Base-by-base conservation (phyloP, 2,888 invertebrate genomes). In the Xanthia icteritia region DNA sequence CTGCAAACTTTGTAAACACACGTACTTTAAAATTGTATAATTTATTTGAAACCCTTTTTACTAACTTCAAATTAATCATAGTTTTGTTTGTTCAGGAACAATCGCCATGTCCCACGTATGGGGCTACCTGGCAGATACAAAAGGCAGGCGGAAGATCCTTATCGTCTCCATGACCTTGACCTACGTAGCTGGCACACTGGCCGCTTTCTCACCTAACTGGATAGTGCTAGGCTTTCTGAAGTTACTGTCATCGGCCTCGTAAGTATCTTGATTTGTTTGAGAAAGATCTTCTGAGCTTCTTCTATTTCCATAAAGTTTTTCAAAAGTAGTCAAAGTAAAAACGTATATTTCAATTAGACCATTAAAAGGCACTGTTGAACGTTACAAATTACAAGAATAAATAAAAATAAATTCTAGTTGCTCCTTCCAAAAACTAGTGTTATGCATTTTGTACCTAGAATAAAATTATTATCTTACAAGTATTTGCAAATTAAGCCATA, bases 201-300 rank as follows among this genome's bases (percentile, higher is more conserved):
- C 97, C 0, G 97, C 97, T 0, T 95, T 97, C 76, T 97, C 98
- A 0, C 97, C 97, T 0, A 97, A 97, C 85, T 97, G 97, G 92
- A 96, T 97, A 77, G 95, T 97, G 68, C 93, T 98, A 13, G 92
- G 97, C n/a, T 87, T 97, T 0, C 97, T 97, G 60, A 97, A 98
- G 85, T 97, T 97, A 83, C 85, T 97, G 1, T 98, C 97, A 67
- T 98, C 98, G 9, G 97, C 98, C 74, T 94, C 97, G 96, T 96
- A 83, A 94, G 96, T 94, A 71, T 31, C 31, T 31, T 31, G 31
- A 31, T 31, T 2, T 31, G 31, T 31, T 31, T 31, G 31, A 31
- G 31, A 31, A 31, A 31, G 31, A 2, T 2, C 31, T 31, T 31
- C 31, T 31, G 31, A 31, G 31, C 31, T 31, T 31, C 31, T 31